Conservation (phyloP, 2,797 vertebrate genomes). For the Corythornis leucogaster region DNA sequence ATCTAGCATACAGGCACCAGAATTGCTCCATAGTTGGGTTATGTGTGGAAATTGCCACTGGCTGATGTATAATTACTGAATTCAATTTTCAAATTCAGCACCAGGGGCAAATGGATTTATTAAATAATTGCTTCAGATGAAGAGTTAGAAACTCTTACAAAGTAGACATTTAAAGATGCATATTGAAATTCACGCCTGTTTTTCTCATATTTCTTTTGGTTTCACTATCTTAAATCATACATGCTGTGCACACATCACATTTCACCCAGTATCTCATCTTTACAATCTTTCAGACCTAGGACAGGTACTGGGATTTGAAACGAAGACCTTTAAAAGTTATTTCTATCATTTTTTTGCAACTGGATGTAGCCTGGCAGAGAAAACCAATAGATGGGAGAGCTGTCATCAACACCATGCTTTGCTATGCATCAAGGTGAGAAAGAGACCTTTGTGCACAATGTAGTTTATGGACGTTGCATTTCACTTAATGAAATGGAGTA, state of each 20-base stretch:
- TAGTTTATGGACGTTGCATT: conserved; percentile 44
- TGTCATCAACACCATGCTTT: conserved; percentile 32
- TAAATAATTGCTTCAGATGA: conserved; percentile 5
- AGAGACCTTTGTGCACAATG: conserved; percentile 37
- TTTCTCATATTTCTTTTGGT: conserved; percentile 29
- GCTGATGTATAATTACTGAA: conserved; percentile 51
- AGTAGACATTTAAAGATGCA: conserved; percentile 16
- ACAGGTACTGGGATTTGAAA: conserved; percentile 37
- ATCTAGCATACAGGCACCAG: neutral
- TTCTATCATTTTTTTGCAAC: conserved; percentile 56
- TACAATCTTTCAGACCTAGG: conserved; percentile 45
- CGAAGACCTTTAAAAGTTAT: conserved; percentile 63
- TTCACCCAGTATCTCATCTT: conserved; percentile 48
- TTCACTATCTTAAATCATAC: conserved; percentile 48
- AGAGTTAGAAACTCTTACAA: conserved; percentile 41
- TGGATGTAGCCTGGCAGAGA: conserved; percentile 28
- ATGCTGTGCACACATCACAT: conserved; percentile 35
- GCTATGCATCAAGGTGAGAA: conserved; percentile 46
- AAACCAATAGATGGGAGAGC: conserved; percentile 26
- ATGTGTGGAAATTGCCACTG: neutral
- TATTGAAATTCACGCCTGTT: conserved; percentile 34
- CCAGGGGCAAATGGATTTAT: conserved; percentile 29
- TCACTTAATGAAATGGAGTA: conserved; percentile 52
- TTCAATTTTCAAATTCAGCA: conserved; percentile 51
- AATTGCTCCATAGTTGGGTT: neutral